Percentiles rank a stretch among this genome's conserved stretches.
phyloP scores from a whole-genome alignment of 2,888 invertebrate species.

The Anagyrus pseudococci region DNA sequence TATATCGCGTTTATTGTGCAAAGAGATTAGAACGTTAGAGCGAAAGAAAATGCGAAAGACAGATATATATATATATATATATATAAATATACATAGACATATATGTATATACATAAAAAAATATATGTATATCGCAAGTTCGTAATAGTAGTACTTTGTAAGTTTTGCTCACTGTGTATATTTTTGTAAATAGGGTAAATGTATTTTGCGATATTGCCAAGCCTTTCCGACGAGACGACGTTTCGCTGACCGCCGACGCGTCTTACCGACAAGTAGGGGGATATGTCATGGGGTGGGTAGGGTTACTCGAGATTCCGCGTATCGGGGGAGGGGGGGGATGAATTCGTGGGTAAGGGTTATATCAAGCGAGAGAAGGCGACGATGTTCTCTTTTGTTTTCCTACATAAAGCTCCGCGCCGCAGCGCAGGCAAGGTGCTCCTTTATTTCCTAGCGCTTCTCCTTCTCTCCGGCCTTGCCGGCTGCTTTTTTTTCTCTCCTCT shows the following conservation, averaged over 20 bases:
- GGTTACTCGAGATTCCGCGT: no score
- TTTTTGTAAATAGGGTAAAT: conserved; percentile 57
- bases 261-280: conserved; percentile 33
- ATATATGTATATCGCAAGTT: no score
- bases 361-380: conserved; percentile 16
- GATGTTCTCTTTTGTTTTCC: conserved; percentile 9
- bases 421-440: conserved; percentile 24
- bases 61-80: no score
- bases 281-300: no score
- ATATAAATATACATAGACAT: no score
- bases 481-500: conserved; percentile 10
- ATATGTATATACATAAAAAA: no score
- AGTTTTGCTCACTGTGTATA: conserved; percentile 61
- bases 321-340: no score
- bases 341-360: conserved; percentile 7
- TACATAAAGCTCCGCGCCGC: neutral
- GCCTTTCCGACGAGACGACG: conserved; percentile 35
- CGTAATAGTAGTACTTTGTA: conserved; percentile 39
- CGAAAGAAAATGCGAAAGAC: no score
- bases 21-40: conserved; percentile 11
- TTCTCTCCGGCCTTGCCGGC: neutral
- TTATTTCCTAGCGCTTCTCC: conserved; percentile 18
- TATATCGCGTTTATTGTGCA: conserved; percentile 28
- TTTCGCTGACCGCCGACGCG: conserved; percentile 19
- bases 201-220: conserved; percentile 52